These are phyloP conservation scores for Varanus salvator DNA, from an alignment of 2,113 vertebrate genomes.

Conservation along the genomic window DNA sequence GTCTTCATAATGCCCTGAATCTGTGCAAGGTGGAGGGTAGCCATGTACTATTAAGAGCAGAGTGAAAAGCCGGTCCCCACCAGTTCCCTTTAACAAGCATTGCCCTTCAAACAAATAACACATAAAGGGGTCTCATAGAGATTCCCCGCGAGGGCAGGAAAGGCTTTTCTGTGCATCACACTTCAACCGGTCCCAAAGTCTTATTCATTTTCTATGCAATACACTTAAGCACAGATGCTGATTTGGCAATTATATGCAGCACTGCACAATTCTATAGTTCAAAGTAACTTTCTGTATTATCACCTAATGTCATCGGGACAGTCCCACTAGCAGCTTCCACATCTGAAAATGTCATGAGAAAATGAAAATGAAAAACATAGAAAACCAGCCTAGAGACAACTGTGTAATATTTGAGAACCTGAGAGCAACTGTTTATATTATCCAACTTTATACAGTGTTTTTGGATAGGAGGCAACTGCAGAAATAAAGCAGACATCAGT, in stretches of 20 bases:
- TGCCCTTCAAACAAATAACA: not conserved
- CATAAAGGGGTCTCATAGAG: not conserved
- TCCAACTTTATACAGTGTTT: not conserved
- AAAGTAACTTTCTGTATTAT: not conserved
- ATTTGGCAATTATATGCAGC: not conserved
- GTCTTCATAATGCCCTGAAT: too few species aligned
- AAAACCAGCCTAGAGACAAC: not conserved
- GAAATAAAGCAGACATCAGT: not conserved
- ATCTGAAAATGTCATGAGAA: not conserved
- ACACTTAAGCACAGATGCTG: not conserved
- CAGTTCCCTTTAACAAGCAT: not conserved
- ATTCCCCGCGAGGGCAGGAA: not conserved
- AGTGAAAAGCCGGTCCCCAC: not conserved
- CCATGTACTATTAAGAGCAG: not conserved
- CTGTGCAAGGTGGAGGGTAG: not conserved
- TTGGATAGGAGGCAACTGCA: not conserved
- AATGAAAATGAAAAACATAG: not conserved
- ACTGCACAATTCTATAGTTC: not conserved
- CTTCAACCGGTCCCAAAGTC: not conserved
- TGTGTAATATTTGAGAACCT: not conserved
- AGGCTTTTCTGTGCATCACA: not conserved
- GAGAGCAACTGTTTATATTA: not conserved
- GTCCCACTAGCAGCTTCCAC: not conserved
- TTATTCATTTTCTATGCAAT: not conserved
- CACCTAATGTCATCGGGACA: not conserved